These are phyloP conservation scores for Porites cylindrica DNA, from an alignment of 92 coral and sea anemone genomes.

Conservation along the genomic window DNA sequence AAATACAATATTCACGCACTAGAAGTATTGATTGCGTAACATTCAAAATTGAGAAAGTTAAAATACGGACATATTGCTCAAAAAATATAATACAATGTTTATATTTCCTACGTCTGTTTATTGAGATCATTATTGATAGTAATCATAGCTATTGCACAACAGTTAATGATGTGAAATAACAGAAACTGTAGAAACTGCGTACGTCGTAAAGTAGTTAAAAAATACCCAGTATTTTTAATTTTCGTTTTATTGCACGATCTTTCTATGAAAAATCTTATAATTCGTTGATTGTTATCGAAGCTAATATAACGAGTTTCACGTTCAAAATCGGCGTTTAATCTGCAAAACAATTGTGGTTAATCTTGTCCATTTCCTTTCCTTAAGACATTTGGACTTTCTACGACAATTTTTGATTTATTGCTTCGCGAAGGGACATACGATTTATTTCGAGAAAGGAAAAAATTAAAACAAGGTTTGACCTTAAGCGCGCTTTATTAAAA, in stretches of 20 bases:
- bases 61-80: background rate
- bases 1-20: background rate
- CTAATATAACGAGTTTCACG: background rate
- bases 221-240: background rate
- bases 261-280: background rate
- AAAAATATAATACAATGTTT: background rate
- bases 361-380: background rate
- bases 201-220: background rate
- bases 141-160: background rate
- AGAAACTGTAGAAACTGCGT: background rate
- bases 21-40: conserved; percentile 11
- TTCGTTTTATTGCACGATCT: background rate
- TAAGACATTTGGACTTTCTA: background rate
- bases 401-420: background rate
- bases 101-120: background rate
- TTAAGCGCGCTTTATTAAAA: background rate
- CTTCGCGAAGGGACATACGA: background rate
- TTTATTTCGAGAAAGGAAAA: conserved; percentile 18
- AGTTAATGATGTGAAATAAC: background rate
- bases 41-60: background rate
- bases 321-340: conserved; percentile 2
- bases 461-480: background rate
- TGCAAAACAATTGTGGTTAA: conserved; percentile 20
- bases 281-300: conserved; percentile 16
- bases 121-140: too few species aligned